Percentiles rank a stretch among this genome's conserved stretches.
These are phyloP conservation scores for Cyanistes caeruleus DNA, from an alignment of 2,113 vertebrate genomes.

Conservation along the genomic window DNA sequence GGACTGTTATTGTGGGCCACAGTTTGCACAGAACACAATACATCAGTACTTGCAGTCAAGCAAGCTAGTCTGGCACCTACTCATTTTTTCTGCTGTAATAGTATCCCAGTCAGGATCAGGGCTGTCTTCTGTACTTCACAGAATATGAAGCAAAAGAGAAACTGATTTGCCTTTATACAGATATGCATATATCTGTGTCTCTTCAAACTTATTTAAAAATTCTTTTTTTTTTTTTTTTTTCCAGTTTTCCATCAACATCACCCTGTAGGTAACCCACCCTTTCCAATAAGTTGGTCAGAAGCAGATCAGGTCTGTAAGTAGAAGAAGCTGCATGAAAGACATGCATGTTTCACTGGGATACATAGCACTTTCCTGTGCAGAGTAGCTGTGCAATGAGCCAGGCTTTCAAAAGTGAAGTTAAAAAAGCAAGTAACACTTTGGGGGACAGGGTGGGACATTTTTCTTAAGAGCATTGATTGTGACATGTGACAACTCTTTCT, in stretches of 20 bases:
- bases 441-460: rapidly evolving
- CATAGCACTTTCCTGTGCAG: background rate
- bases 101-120: background rate
- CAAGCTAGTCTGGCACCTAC: background rate
- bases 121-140: background rate
- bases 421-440: background rate
- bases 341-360: background rate
- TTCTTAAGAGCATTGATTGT: background rate
- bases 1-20: background rate
- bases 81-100: background rate
- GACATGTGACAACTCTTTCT: background rate
- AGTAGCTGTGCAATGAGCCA: background rate
- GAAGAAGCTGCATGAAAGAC: background rate
- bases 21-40: background rate
- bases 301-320: background rate
- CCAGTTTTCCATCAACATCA: background rate
- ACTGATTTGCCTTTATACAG: background rate
- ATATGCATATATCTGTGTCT: background rate
- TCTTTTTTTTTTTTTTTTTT: no score
- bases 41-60: background rate
- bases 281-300: background rate
- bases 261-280: background rate
- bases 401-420: background rate
- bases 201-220: background rate
- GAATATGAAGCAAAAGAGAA: background rate